A percentile compares a stretch with the other conserved stretches of the same genome.
phyloP scores from a whole-genome alignment of 2,888 invertebrate genomes.

The Tubulanus polymorphus region DNA sequence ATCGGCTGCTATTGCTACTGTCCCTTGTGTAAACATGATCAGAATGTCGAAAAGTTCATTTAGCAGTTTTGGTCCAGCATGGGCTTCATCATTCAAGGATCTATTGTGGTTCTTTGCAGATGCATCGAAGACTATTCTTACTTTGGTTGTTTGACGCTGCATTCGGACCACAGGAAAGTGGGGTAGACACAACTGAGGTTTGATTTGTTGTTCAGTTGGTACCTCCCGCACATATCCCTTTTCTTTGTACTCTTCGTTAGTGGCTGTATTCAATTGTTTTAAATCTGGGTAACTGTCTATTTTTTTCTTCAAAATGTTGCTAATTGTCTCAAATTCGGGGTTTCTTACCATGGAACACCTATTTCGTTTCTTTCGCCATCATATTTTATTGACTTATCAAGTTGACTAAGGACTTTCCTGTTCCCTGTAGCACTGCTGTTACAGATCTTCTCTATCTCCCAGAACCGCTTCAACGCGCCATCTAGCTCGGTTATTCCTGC shows the following conservation, averaged over 20 bases:
- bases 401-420: background rate
- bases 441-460: constrained; percentile 4
- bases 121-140: constrained; percentile 11
- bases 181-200: background rate
- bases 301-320: background rate
- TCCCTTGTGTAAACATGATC: constrained; percentile 2
- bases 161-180: constrained; percentile 7
- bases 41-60: constrained; percentile 8
- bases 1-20: constrained; percentile 7
- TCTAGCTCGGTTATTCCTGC: too few relatives aligned
- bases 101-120: constrained; percentile 7
- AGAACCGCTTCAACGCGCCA: background rate
- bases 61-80: constrained; percentile 11
- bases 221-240: constrained; percentile 16
- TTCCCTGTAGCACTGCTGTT: background rate
- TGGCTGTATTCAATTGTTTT: constrained; percentile 6
- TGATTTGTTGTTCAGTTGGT: background rate
- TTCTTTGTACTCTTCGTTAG: constrained; percentile 9
- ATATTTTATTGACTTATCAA: background rate
- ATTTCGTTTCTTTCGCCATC: background rate
- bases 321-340: constrained; percentile 2
- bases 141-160: constrained; percentile 10
- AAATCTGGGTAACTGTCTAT: constrained; percentile 1
- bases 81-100: constrained; percentile 5
- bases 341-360: constrained; percentile 3